Conservation (phyloP, 2,113 vertebrate species). For the rabbit (Oryctolagus cuniculus) region mOryCun1.1 NC_091435.1:124374001-124374500, state of each 20-base stretch:
- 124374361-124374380: not conserved
- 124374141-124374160: not conserved
- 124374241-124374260: not conserved
- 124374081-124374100: not conserved
- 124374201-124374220: not conserved
- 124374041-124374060: not conserved
- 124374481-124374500: not conserved
- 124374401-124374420: not conserved
- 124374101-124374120: not conserved
- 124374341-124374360: not conserved
- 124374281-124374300: not conserved
- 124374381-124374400: not conserved
- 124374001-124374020: constrained; percentile 24
- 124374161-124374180: fast-evolving
- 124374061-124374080: not conserved
- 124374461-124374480: not conserved
- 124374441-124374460: not conserved
- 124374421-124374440: not conserved
- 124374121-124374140: not conserved
- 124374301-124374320: not conserved
- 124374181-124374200: not conserved
- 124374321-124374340: not conserved
- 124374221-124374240: not conserved
- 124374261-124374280: not conserved
- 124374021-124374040: not conserved